Evolutionary conservation across 1,140 invertebrate genomes (phyloP).

Genomic region (Acarapis woodi): DNA sequence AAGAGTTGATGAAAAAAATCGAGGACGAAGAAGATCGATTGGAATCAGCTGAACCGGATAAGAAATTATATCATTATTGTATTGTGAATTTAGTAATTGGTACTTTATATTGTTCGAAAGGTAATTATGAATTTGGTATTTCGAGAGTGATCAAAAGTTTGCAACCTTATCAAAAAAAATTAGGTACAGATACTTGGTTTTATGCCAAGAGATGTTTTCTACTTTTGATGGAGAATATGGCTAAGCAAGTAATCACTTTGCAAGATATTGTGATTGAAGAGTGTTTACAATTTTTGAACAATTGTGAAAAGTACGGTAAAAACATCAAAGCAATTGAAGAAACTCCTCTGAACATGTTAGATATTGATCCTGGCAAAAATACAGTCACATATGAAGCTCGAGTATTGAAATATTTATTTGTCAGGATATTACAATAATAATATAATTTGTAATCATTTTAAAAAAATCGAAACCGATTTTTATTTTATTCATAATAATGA

Average conservation of each 20-base stretch:
- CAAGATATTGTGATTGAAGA: slow-evolving; percentile 62
- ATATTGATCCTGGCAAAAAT: slow-evolving; percentile 43
- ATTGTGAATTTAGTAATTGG: slow-evolving; percentile 98
- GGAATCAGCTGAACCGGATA: slow-evolving; percentile 68
- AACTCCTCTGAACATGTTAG: slow-evolving; percentile 39
- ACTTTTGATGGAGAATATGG: slow-evolving; percentile 64
- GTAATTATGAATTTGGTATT: slow-evolving; percentile 97
- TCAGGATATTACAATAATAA: slow-evolving; percentile 20
- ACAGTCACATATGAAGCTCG: slow-evolving; percentile 77
- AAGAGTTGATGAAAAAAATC: slow-evolving; percentile 92
- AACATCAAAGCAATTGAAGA: slow-evolving; percentile 55
- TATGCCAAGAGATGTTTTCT: slow-evolving; percentile 82
- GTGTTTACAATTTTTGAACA: slow-evolving; percentile 67
- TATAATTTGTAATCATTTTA: too few relatives aligned
- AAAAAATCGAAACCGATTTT: not conserved
- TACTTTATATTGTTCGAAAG: slow-evolving; percentile 90
- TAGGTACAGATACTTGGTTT: slow-evolving; percentile 89
- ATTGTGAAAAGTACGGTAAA: slow-evolving; percentile 52
- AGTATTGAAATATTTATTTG: slow-evolving; percentile 46
- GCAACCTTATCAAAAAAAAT: slow-evolving; percentile 77
- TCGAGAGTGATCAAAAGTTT: slow-evolving; percentile 84
- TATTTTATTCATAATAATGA: too few relatives aligned
- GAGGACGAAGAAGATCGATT: slow-evolving; percentile 89
- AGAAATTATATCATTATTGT: slow-evolving; percentile 84
- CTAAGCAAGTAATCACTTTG: slow-evolving; percentile 65